Evolutionary conservation across 2,113 vertebrate species (phyloP), one percentile per base, ranked within the genome.

Genomic region (Prolemur simus): DNA sequence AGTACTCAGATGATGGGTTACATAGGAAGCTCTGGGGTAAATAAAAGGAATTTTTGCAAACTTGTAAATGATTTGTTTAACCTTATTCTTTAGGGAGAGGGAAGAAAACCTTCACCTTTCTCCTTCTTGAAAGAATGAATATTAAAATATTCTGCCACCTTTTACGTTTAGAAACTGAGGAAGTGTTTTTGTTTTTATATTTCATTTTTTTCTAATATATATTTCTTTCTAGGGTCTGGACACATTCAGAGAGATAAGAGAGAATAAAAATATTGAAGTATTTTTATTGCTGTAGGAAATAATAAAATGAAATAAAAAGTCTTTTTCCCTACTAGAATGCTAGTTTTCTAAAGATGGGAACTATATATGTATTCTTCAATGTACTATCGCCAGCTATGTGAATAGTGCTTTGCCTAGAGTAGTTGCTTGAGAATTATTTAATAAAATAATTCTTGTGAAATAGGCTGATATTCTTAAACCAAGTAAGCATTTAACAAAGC

Each of bases 61-160:
- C 74, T 96, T 94, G 10, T 89, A 96, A 97, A 95, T 97, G 52
- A 69, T 96, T 94, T 64, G 27, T 89, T 97, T 96, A 96, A 93
- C 80, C 37, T 94, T 91, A 94, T 86, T 96, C 69, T 97, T 94
- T 39, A 93, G 68, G 87, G 63, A 42, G 49, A 89, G 52, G 74
- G 42, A 97, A 64, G 49, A 89, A 96, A 95, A 63, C 34, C 29
- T 94, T 96, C 29, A 94, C 15, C 52, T 96, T 76, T 60, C 63
- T 76, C 34, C 12, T 11, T 93, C 21, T 95, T 29, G 49, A 87
- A 96, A 91, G 39, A 87, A 96, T 78, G 10, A 64, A 64, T 63
- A 25, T 63, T 89, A 87, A 87, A 96, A 78, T 29, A 54, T 14
- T 42, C 13, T 89, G 29, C n/a, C 77, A 89, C 58, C 73, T 45